Conservation (phyloP, 2,113 vertebrate genomes). For the Echinops telfairi region DNA sequence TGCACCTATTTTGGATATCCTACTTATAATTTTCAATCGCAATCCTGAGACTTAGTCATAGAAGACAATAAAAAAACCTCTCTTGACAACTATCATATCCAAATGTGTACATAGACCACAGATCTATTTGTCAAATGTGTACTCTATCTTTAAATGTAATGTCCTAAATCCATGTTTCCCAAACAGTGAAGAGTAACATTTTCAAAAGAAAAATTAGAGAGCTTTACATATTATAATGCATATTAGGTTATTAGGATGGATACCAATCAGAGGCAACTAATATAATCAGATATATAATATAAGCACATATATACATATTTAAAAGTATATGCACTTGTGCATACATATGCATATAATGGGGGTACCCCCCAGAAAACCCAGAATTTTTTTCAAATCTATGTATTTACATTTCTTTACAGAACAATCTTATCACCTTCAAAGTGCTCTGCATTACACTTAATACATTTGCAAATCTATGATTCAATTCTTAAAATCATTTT, state of each 20-base stretch:
- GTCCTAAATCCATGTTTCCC: background rate
- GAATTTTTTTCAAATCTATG: no score
- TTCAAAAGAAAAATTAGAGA: background rate
- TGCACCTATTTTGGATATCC: background rate
- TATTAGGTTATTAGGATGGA: background rate
- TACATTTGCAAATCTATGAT: no score
- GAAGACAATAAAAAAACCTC: background rate
- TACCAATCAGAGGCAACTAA: background rate
- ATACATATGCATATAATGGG: background rate
- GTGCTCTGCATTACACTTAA: no score
- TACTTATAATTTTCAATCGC: background rate
- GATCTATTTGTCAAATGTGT: background rate
- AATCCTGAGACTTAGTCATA: slow-evolving; percentile 2
- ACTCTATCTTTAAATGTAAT: background rate
- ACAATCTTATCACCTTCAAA: no score
- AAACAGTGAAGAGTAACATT: background rate
- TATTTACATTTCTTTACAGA: no score
- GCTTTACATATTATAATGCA: background rate
- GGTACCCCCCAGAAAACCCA: no score
- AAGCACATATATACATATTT: background rate
- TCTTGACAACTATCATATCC: background rate
- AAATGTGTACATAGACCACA: background rate
- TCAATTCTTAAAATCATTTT: no score
- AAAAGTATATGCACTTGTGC: rapidly evolving
- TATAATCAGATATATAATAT: background rate